Base-by-base conservation (phyloP, 1,140 invertebrate genomes). In the Geopemphigus sp. region DNA sequence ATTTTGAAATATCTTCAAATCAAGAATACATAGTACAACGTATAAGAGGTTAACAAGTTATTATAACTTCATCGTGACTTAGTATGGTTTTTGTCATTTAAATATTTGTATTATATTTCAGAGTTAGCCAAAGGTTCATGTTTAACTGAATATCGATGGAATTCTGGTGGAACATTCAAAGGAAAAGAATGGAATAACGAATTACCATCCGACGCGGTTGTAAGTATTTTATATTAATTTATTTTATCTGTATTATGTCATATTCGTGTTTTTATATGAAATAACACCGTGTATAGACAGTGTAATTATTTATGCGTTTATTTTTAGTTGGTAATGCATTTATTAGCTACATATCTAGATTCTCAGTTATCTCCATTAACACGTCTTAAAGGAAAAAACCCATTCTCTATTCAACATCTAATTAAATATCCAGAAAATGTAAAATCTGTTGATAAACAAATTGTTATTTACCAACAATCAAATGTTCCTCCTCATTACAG, bases 131-230 rank as follows among this genome's bases (percentile, higher is more conserved):
- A 89, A 83, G 92, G 92, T 81, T 92, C 93, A 29, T 93, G 92
- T 83, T 91, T 95, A 88, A 91, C 91, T 81, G 91, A 93, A 80
- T 95, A 91, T 83, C 90, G 89, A 81, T 95, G 94, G 93, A 92
- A 93, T 85, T 87, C 89, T 66, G 93, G 93, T 11, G 89, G 90
- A 14, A 85, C 86, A 57, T 90, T 90, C 82, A 90, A 92, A 84
- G 90, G 90, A 5, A 92, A 93, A 85, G 88, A 89, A 47, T 95
- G 93, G 93, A 91, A 91, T 81, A 89, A 91, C 68, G 90, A 92
- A 83, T 86, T 94, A 81, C 92, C 93, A 54, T 93, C 92, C 24
- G 94, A 95, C 86, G 88, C 92, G 72, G 89, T 90, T 32, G 92
- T 78, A 78, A 78, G 15, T 10, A 29, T 29, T 26, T 14, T 39